Base-by-base conservation (phyloP, 1,140 invertebrate genomes). In the Orius insidiosus region DNA sequence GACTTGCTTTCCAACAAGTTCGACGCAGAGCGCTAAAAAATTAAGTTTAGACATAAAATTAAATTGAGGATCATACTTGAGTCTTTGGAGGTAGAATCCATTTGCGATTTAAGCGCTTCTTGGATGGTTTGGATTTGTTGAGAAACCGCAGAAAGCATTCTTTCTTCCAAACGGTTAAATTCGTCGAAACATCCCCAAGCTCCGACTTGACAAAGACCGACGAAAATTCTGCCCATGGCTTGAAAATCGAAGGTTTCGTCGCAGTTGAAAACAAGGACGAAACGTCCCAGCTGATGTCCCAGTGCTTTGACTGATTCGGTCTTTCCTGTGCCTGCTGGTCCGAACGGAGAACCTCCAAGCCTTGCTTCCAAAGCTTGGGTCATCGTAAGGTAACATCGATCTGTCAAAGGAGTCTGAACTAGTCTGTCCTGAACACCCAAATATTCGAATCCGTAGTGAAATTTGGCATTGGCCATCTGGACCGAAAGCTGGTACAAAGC, bases 201-300 rank as follows among this genome's bases (percentile, higher is more conserved):
- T 38, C 95, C 95, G n/a, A 92, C 86, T 69, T 88, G 90, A 61
- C 92, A 96, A 36, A 96, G 71, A 64, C 92, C 92, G 55, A 95
- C 87, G 66, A 97, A 94, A 58, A 97, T 96, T 51, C 92, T 70
- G 30, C 88, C 88, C 85, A 94, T 92, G 50, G 80, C 80, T 68
- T 96, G 93, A 69, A 99, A 99, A 65, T 99, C 96, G 65, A 99
- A 99, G 0, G 93, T 98, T 68, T 99, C 96, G 60, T 99, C 96
- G 65, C 96, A 99, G 65, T 99, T 99, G 67, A 99, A 99, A 2
- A 99, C 96, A 35, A 99, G 65, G 0, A 99, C 96, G 65, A 99
- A 98, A 53, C 95, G 74, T 53, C 96, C 96, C 0, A 99, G 67
- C 58, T 98, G 93, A 63, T 98, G 88, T 40, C 96, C 96, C n/a